These are phyloP conservation scores for Acrobasis consociella DNA, from an alignment of 2,888 invertebrate species.

Conservation along the genomic window DNA sequence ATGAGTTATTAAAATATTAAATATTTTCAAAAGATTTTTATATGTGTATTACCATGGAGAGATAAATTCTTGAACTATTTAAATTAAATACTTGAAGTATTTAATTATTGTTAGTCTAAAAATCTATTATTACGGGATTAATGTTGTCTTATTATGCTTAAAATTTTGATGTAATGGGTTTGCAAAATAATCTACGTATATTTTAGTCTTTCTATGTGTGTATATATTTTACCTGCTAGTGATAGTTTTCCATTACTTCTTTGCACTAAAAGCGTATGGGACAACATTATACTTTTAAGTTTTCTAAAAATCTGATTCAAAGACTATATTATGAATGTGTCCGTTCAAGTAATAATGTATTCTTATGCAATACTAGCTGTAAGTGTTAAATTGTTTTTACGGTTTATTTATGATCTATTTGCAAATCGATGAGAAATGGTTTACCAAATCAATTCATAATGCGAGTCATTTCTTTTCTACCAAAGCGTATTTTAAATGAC, in stretches of 20 bases:
- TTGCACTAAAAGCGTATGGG: constrained; percentile 37
- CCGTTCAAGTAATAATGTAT: constrained; percentile 66
- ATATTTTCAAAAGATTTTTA: constrained; percentile 22
- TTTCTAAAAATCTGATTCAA: constrained; percentile 54
- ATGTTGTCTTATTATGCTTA: constrained; percentile 45
- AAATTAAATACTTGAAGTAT: constrained; percentile 24
- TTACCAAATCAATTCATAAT: constrained; percentile 53
- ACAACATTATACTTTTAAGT: constrained; percentile 42
- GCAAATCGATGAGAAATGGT: constrained; percentile 60
- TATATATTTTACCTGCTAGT: constrained; percentile 34
- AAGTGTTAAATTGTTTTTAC: constrained; percentile 82
- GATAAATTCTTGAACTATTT: constrained; percentile 8
- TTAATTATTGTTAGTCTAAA: constrained; percentile 21
- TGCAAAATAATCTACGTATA: constrained; percentile 37
- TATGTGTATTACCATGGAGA: constrained; percentile 17
- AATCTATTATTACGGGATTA: constrained; percentile 29
- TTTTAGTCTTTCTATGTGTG: constrained; percentile 43
- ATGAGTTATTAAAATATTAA: constrained; percentile 17
- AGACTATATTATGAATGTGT: constrained; percentile 56
- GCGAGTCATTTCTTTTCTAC: constrained; percentile 66
- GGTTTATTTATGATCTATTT: constrained; percentile 72
- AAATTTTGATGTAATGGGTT: constrained; percentile 33
- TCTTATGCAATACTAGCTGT: constrained; percentile 81
- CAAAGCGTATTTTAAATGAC: constrained; percentile 63
- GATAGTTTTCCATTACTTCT: constrained; percentile 21